Evolutionary conservation across 2,797 vertebrate genomes (phyloP).

Genomic region (Typhlichthys eigenmanni): DNA sequence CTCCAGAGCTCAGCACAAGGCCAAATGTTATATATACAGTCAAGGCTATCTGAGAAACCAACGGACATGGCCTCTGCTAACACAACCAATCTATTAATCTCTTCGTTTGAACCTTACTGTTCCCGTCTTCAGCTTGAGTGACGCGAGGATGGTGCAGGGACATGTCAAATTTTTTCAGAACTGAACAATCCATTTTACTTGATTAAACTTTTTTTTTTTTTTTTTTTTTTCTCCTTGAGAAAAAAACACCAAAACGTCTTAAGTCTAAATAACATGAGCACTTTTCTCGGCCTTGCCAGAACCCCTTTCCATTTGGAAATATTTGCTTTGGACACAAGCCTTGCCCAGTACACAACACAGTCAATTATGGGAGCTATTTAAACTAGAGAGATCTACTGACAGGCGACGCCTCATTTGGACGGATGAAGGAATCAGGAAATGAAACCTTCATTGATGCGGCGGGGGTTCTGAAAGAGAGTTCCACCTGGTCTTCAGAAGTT

Average conservation of each 20-base stretch:
- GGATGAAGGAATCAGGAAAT: constrained; percentile 77
- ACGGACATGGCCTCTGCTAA: constrained; percentile 73
- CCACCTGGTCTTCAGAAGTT: constrained; percentile 36
- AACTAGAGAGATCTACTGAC: constrained; percentile 74
- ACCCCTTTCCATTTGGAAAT: constrained; percentile 82
- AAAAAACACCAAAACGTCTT: constrained; percentile 64
- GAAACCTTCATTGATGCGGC: constrained; percentile 74
- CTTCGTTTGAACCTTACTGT: constrained; percentile 66
- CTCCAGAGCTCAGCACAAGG: constrained; percentile 69
- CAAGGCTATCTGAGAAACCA: constrained; percentile 75
- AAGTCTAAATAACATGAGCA: constrained; percentile 78
- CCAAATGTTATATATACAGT: constrained; percentile 79
- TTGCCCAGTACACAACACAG: constrained; percentile 77
- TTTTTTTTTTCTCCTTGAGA: constrained; percentile 65
- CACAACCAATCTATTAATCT: constrained; percentile 79
- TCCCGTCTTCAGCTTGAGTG: constrained; percentile 40
- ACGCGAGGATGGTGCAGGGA: constrained; percentile 51
- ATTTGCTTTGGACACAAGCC: constrained; percentile 80
- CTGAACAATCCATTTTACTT: constrained; percentile 69
- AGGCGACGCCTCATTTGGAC: constrained; percentile 74
- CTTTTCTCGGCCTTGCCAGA: constrained; percentile 71
- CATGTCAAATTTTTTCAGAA: constrained; percentile 68
- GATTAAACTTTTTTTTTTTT: constrained; percentile 66
- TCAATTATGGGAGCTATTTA: constrained; percentile 77
- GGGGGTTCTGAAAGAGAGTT: constrained; percentile 68